phyloP scores from a whole-genome alignment of 1,140 invertebrate species.

The Euwallacea fornicatus region DNA sequence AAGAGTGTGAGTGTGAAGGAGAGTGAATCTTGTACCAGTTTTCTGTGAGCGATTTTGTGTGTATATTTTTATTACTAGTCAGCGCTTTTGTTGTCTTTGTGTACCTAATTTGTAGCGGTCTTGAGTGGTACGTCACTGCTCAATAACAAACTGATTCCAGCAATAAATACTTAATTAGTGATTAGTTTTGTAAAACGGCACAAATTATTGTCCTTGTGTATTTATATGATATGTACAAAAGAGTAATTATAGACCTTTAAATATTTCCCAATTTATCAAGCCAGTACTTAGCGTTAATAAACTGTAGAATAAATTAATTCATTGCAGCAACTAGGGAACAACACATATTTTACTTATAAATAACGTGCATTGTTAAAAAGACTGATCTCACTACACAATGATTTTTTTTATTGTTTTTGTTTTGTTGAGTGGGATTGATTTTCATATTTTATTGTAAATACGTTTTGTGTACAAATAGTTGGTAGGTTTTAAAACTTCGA shows the following conservation, averaged over 20 bases:
- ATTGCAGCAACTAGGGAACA: background rate
- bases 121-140: background rate
- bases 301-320: background rate
- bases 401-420: slow-evolving; percentile 23
- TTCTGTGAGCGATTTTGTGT: slow-evolving; percentile 38
- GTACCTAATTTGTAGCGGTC: background rate
- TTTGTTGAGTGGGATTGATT: slow-evolving; percentile 35
- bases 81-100: slow-evolving; percentile 1
- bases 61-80: slow-evolving; percentile 32
- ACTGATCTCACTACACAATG: slow-evolving; percentile 40
- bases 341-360: slow-evolving; percentile 3
- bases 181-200: slow-evolving; percentile 2
- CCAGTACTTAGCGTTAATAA: slow-evolving; percentile 40
- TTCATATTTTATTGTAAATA: slow-evolving; percentile 41
- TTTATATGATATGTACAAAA: background rate
- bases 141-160: background rate
- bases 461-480: slow-evolving; percentile 22
- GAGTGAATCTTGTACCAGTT: slow-evolving; percentile 44
- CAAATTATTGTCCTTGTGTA: background rate
- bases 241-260: background rate
- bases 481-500: slow-evolving; percentile 29
- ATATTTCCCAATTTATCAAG: slow-evolving; percentile 6
- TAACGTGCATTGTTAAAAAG: slow-evolving; percentile 37
- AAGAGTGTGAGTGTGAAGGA: slow-evolving; percentile 42
- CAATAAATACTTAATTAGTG: background rate